These are phyloP conservation scores for Plagodis pulveraria DNA, from an alignment of 2,888 invertebrate genomes.

Conservation along the genomic window DNA sequence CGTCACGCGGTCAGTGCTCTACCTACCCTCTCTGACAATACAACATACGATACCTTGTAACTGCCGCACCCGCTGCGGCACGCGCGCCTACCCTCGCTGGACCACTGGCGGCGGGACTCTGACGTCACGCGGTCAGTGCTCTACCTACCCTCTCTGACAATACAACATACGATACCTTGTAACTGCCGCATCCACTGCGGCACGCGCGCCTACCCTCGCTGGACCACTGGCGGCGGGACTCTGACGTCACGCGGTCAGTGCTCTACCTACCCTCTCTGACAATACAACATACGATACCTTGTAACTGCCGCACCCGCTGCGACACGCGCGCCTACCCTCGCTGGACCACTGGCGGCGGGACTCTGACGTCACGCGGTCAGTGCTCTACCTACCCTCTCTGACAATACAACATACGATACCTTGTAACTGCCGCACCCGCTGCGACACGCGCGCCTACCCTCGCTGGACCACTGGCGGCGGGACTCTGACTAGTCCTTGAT, in stretches of 20 bases:
- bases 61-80: conserved; percentile 54
- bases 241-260: conserved; percentile 1
- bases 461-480: conserved; percentile 44
- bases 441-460: conserved; percentile 54
- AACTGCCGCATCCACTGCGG: conserved; percentile 54
- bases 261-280: neutral
- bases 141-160: too few species aligned
- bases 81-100: conserved; percentile 57
- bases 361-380: conserved; percentile 4
- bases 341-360: conserved; percentile 43
- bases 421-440: conserved; percentile 50
- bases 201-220: conserved; percentile 56
- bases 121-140: conserved; percentile 2
- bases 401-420: too few species aligned
- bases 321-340: conserved; percentile 53
- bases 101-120: conserved; percentile 22
- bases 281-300: too few species aligned
- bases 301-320: conserved; percentile 53
- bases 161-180: too few species aligned
- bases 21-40: too few species aligned
- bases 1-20: conserved; percentile 2
- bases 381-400: neutral
- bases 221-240: conserved; percentile 32
- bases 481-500: too few species aligned
- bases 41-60: too few species aligned